phyloP scores from a whole-genome alignment of 2,797 vertebrate genomes.

The Scyliorhinus canicula region DNA sequence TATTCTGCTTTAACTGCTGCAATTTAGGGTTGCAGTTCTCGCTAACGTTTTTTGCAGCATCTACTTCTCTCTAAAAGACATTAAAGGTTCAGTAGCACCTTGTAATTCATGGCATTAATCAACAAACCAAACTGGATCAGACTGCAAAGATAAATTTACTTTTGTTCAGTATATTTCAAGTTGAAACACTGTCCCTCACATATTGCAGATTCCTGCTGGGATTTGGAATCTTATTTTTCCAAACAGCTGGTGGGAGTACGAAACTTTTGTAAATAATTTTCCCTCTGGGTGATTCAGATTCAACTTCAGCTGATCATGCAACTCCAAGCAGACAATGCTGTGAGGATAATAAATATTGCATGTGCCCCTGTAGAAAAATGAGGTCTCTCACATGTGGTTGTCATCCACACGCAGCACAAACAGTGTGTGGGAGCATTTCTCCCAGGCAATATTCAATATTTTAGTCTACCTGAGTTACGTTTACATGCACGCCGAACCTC shows the following conservation, averaged over 20 bases:
- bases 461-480: neutral
- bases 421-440: neutral
- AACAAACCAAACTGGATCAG: neutral
- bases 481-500: neutral
- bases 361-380: neutral
- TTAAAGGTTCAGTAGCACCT: neutral
- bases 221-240: neutral
- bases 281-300: neutral
- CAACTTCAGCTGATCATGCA: neutral
- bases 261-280: neutral
- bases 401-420: neutral
- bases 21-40: neutral
- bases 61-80: too few relatives aligned
- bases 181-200: neutral
- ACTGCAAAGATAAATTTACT: neutral
- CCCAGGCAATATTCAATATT: neutral
- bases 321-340: neutral
- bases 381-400: neutral
- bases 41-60: neutral
- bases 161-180: neutral
- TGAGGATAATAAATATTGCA: neutral
- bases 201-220: neutral
- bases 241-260: neutral
- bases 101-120: neutral
- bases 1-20: neutral